A percentile compares a stretch with the other conserved stretches of the same genome.
phyloP scores from a whole-genome alignment of 1,140 invertebrate species.

The Orchestia grillus region DNA sequence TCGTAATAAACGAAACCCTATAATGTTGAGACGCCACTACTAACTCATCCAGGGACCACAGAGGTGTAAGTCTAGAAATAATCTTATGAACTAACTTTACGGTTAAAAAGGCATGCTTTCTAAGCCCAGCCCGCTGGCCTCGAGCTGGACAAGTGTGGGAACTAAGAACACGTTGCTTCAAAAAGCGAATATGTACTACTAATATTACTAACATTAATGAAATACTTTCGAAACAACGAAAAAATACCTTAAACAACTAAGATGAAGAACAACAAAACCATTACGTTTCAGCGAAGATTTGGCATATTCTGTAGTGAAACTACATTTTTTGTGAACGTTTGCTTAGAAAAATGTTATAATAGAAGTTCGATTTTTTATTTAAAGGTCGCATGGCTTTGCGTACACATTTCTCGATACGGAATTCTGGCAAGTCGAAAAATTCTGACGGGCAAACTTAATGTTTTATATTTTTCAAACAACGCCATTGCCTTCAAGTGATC shows the following conservation, averaged over 20 bases:
- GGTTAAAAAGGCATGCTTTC: constrained; percentile 23
- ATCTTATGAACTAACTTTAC: constrained; percentile 37
- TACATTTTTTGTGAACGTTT: background rate
- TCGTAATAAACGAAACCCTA: background rate
- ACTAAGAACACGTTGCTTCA: background rate
- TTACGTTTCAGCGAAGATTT: background rate
- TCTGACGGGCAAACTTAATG: background rate
- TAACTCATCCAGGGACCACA: constrained; percentile 15
- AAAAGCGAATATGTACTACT: background rate
- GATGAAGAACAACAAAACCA: background rate
- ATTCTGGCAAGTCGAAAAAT: background rate
- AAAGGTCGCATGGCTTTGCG: background rate
- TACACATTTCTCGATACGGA: background rate
- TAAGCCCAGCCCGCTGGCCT: constrained; percentile 2
- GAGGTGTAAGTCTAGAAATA: constrained; percentile 14
- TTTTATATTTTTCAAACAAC: background rate
- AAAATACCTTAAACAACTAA: background rate
- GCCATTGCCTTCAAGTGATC: too few species aligned
- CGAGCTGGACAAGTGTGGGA: background rate
- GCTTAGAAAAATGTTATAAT: background rate
- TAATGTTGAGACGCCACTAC: background rate
- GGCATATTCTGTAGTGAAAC: background rate
- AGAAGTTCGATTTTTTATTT: background rate
- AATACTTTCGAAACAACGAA: background rate
- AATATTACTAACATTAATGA: background rate